A percentile compares a stretch with the other conserved stretches of the same genome.
Evolutionary conservation across 2,797 vertebrate genomes (phyloP).

Genomic region (Sebastes minor): DNA sequence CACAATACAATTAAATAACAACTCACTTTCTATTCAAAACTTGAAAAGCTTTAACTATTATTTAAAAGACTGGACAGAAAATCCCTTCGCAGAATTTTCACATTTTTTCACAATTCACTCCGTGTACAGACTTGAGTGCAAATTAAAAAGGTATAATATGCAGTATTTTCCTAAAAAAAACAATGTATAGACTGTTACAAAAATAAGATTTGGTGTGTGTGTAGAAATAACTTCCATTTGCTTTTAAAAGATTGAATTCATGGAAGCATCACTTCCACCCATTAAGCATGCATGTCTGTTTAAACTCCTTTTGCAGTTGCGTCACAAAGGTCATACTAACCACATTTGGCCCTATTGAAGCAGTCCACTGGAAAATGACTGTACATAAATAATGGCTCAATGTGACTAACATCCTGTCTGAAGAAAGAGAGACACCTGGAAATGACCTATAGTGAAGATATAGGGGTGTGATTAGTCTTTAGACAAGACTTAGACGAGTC

Average conservation of each 20-base stretch:
- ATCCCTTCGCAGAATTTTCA: not conserved
- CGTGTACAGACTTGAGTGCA: not conserved
- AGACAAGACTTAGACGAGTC: not conserved
- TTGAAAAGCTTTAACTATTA: not conserved
- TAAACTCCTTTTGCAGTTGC: too few species aligned
- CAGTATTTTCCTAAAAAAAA: too few species aligned
- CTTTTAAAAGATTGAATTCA: not conserved
- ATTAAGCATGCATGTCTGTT: not conserved
- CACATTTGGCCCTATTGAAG: not conserved
- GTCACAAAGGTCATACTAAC: too few species aligned
- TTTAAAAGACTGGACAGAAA: not conserved
- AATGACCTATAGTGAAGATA: not conserved
- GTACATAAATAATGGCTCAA: too few species aligned
- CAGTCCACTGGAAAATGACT: not conserved
- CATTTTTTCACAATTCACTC: not conserved
- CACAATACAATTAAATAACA: not conserved
- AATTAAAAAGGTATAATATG: not conserved
- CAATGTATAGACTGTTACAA: too few species aligned
- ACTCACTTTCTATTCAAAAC: not conserved
- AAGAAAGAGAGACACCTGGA: not conserved
- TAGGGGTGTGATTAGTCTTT: not conserved
- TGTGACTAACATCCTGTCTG: too few species aligned
- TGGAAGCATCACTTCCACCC: conserved; percentile 2
- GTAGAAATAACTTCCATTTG: conserved; percentile 4
- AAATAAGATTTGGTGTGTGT: not conserved